Evolutionary conservation across 2,888 invertebrate species (phyloP).

Genomic region (Esperia sulphurella): DNA sequence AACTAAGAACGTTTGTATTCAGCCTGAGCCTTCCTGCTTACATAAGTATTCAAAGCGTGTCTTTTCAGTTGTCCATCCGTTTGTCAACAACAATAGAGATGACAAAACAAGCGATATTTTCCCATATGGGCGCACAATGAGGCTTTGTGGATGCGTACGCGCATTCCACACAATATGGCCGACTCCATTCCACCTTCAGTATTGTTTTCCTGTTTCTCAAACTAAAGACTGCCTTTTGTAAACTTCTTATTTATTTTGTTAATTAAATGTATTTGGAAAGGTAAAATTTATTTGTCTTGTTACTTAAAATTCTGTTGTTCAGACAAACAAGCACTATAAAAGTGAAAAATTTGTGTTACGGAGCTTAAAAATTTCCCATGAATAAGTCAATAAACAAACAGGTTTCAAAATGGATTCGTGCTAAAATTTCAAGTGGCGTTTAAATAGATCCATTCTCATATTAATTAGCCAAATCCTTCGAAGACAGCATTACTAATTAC

Average conservation of each 20-base stretch:
- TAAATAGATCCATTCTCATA: constrained; percentile 19
- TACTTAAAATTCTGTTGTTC: not conserved
- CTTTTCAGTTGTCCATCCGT: constrained; percentile 75
- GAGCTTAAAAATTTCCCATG: constrained; percentile 1
- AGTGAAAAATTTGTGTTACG: not conserved
- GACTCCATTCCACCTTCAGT: constrained; percentile 32
- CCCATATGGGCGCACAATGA: constrained; percentile 72
- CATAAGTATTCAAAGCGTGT: constrained; percentile 68
- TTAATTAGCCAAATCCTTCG: constrained; percentile 20
- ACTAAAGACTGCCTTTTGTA: constrained; percentile 21
- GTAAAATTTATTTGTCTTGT: too few species aligned
- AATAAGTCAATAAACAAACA: constrained; percentile 4
- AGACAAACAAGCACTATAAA: not conserved
- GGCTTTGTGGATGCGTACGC: constrained; percentile 47
- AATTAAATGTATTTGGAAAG: constrained; percentile 7
- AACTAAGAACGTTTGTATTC: constrained; percentile 28
- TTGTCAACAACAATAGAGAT: constrained; percentile 67
- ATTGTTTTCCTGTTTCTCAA: constrained; percentile 46
- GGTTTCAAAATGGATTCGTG: constrained; percentile 11
- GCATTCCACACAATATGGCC: constrained; percentile 44
- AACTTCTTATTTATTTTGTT: constrained; percentile 1
- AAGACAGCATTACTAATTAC: constrained; percentile 22
- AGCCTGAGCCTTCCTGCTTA: constrained; percentile 41
- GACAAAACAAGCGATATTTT: constrained; percentile 75
- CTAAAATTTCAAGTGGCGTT: constrained; percentile 15